These are phyloP conservation scores for Cebus imitator DNA, from an alignment of 2,113 vertebrate species.

Conservation along the genomic window DNA sequence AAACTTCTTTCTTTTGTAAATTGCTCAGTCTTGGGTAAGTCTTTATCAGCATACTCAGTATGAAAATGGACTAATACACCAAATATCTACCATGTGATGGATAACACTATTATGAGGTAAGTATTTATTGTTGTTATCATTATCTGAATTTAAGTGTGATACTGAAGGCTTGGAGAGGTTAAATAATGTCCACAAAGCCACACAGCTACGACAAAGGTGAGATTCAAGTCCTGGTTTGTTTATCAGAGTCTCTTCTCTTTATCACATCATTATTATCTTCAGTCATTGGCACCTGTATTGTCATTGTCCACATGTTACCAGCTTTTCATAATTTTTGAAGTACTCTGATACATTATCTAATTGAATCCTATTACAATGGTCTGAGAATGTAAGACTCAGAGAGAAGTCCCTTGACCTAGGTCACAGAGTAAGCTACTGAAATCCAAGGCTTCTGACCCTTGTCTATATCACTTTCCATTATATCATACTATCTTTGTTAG, in stretches of 20 bases:
- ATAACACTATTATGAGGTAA: constrained; percentile 7
- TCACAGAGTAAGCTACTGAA: not conserved
- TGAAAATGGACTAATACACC: not conserved
- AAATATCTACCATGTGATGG: not conserved
- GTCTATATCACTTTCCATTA: not conserved
- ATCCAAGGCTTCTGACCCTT: constrained; percentile 1
- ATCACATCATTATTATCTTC: not conserved
- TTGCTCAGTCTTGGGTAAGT: too few relatives aligned
- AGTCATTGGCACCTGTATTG: constrained; percentile 13
- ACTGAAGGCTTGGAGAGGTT: not conserved
- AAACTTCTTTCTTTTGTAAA: too few relatives aligned
- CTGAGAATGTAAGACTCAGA: constrained; percentile 7
- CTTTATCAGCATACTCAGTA: too few relatives aligned
- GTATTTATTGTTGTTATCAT: not conserved
- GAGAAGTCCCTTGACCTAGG: not conserved
- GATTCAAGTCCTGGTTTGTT: not conserved
- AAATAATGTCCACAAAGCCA: not conserved
- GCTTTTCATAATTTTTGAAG: not conserved
- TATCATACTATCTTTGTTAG: not conserved
- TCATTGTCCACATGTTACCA: not conserved
- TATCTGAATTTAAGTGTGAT: not conserved
- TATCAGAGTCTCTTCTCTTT: not conserved
- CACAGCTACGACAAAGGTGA: not conserved
- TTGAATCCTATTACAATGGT: not conserved
- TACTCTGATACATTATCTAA: not conserved